phyloP scores from a whole-genome alignment of 2,797 vertebrate species.

The Hyperoplus immaculatus region DNA sequence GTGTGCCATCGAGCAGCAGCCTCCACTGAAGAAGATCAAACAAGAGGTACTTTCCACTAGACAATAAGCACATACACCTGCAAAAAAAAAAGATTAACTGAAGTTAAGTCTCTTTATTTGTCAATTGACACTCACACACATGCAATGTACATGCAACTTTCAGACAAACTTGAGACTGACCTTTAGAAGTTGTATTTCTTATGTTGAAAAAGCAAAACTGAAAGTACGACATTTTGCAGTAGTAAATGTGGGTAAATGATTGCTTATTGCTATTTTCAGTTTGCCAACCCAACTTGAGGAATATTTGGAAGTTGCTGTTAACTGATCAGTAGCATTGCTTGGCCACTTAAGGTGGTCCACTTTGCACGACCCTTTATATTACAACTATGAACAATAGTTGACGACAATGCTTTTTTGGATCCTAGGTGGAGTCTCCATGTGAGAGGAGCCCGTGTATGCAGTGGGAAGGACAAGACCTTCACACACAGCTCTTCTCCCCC shows the following conservation, averaged over 20 bases:
- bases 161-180: conserved; percentile 8
- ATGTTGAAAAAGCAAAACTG: conserved; percentile 11
- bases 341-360: neutral
- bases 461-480: conserved; percentile 94
- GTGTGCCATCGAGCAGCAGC: conserved; percentile 91
- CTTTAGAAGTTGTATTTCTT: conserved; percentile 13
- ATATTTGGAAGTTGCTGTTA: neutral
- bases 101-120: no score
- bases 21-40: conserved; percentile 97
- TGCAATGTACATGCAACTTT: no score
- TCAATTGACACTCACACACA: no score
- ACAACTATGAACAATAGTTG: neutral
- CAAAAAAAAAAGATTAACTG: neutral
- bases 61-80: neutral
- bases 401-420: conserved; percentile 45
- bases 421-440: conserved; percentile 92
- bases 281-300: neutral
- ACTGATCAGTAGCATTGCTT: neutral
- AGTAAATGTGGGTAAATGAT: neutral
- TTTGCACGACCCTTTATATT: neutral
- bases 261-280: neutral
- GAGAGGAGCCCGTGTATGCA: conserved; percentile 91
- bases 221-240: conserved; percentile 1
- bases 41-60: conserved; percentile 90
- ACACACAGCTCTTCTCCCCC: conserved; percentile 92